A percentile compares a stretch with the other conserved stretches of the same genome.
These are phyloP conservation scores for Micrasema minimum DNA, from an alignment of 1,140 invertebrate species.

Conservation along the genomic window DNA sequence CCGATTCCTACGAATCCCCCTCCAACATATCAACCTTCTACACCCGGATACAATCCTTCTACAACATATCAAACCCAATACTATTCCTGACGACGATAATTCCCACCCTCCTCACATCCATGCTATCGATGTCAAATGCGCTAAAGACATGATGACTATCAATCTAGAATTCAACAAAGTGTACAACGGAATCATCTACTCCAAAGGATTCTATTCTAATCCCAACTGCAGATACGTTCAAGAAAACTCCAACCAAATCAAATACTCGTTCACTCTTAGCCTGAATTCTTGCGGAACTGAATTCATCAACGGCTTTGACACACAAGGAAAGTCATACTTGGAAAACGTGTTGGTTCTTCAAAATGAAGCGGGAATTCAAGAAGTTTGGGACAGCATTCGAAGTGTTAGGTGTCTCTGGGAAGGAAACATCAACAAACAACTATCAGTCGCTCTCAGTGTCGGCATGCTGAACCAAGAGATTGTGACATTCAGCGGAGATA, in stretches of 20 bases:
- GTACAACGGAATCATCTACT: slow-evolving; percentile 85
- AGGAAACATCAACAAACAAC: slow-evolving; percentile 79
- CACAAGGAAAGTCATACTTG: slow-evolving; percentile 79
- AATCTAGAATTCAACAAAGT: slow-evolving; percentile 80
- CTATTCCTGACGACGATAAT: slow-evolving; percentile 45
- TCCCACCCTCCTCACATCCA: slow-evolving; percentile 81
- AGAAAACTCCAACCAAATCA: slow-evolving; percentile 75
- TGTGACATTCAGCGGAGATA: slow-evolving; percentile 85
- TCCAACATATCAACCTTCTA: slow-evolving; percentile 15
- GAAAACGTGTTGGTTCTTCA: slow-evolving; percentile 84
- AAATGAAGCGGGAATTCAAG: slow-evolving; percentile 83
- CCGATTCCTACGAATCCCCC: slow-evolving; percentile 47
- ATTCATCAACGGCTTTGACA: slow-evolving; percentile 82
- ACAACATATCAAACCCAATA: slow-evolving; percentile 18
- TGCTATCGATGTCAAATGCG: slow-evolving; percentile 79
- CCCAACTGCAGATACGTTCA: slow-evolving; percentile 79
- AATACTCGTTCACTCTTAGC: slow-evolving; percentile 80
- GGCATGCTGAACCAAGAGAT: slow-evolving; percentile 84
- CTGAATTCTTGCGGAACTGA: slow-evolving; percentile 84
- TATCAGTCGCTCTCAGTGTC: slow-evolving; percentile 79
- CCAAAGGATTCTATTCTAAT: slow-evolving; percentile 80
- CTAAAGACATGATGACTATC: slow-evolving; percentile 86
- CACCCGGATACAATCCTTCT: slow-evolving; percentile 32
- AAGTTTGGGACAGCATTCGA: slow-evolving; percentile 84
- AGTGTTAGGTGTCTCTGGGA: slow-evolving; percentile 85